Percentiles rank a stretch among this genome's conserved stretches.
Conservation (phyloP, 1,140 invertebrate genomes). For the Penaeus japonicus region DNA sequence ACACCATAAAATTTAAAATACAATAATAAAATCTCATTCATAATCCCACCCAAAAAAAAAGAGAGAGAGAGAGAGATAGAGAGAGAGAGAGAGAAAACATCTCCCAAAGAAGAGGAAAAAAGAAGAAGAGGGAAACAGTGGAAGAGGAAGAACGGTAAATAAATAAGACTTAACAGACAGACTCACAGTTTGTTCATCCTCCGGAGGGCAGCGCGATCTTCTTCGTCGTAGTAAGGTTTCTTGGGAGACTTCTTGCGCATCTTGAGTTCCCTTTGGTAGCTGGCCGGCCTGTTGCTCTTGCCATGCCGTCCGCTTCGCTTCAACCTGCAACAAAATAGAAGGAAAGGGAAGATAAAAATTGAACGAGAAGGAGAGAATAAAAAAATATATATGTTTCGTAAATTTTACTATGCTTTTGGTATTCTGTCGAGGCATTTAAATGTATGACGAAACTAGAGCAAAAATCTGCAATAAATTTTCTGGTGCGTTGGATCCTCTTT, state of each 20-base stretch:
- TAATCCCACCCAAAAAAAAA: no score
- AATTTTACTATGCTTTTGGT: no score
- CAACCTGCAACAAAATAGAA: neutral
- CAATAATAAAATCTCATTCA: no score
- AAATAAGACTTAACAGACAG: conserved; percentile 59
- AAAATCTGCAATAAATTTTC: no score
- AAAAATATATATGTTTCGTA: neutral
- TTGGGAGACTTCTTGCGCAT: conserved; percentile 52
- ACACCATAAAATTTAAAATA: no score
- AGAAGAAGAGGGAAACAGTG: no score
- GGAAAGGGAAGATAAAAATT: neutral
- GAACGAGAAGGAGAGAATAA: neutral
- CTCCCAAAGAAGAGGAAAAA: no score
- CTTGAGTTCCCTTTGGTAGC: conserved; percentile 46
- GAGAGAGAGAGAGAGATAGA: no score
- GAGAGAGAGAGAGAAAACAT: no score
- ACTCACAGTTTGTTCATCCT: conserved; percentile 72
- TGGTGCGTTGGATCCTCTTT: no score
- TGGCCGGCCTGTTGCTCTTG: neutral
- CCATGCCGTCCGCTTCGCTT: neutral
- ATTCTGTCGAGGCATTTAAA: no score
- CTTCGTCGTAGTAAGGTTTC: conserved; percentile 71
- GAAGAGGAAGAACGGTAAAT: neutral
- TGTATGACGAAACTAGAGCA: no score
- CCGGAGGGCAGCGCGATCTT: conserved; percentile 73